These are phyloP conservation scores for Erebia epiphron DNA, from an alignment of 2,888 invertebrate genomes.

Conservation along the genomic window DNA sequence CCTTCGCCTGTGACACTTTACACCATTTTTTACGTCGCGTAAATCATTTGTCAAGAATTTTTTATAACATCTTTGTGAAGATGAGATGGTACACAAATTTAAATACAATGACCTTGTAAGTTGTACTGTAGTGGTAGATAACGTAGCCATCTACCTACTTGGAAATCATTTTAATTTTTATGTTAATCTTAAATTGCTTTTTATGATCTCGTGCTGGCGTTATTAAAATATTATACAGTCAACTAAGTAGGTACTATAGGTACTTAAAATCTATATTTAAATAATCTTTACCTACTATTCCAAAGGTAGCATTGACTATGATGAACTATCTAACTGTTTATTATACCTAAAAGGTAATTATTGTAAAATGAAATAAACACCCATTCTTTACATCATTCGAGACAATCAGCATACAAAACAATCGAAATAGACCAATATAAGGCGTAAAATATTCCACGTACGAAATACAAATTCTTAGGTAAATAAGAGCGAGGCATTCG, in stretches of 20 bases:
- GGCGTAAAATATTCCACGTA: conserved; percentile 22
- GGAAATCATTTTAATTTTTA: not conserved
- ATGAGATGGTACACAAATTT: conserved; percentile 25
- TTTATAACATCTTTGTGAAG: conserved; percentile 19
- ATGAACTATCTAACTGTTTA: no score
- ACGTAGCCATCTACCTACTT: not conserved
- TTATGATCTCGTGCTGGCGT: conserved; percentile 7
- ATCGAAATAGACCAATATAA: conserved; percentile 10
- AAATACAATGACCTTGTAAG: conserved; percentile 20
- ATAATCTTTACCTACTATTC: not conserved
- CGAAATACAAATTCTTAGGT: conserved; percentile 2
- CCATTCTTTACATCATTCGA: conserved; percentile 1
- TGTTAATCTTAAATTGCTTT: conserved; percentile 14
- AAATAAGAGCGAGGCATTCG: conserved; percentile 25
- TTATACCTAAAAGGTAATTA: no score
- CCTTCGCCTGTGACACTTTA: not conserved
- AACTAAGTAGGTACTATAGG: no score
- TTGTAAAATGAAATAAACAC: conserved; percentile 2
- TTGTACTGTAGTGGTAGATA: not conserved
- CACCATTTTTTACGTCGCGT: not conserved
- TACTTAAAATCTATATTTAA: not conserved
- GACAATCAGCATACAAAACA: conserved; percentile 11
- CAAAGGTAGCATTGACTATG: not conserved
- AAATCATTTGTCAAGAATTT: conserved; percentile 5
- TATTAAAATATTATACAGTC: conserved; percentile 2